A percentile compares a stretch with the other conserved stretches of the same genome.
Conservation (phyloP, 2,113 vertebrate genomes). For the Mungos mungo region DNA sequence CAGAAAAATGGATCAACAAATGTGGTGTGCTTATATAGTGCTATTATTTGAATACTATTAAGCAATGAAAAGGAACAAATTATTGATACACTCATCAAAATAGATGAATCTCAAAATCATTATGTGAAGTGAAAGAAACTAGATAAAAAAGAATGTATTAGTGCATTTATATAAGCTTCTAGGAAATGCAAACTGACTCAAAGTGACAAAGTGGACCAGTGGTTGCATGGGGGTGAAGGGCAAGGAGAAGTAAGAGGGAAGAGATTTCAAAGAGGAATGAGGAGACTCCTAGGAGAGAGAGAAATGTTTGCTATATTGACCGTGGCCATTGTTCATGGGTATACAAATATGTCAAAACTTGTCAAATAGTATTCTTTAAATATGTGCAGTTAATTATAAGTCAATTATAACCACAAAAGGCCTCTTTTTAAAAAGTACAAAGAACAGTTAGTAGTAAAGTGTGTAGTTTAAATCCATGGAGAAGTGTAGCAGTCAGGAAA, state of each 20-base stretch:
- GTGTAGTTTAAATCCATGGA: not conserved
- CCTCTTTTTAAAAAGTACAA: not conserved
- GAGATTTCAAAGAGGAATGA: not conserved
- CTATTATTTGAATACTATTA: not conserved
- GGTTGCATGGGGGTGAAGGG: not conserved
- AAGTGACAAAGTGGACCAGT: not conserved
- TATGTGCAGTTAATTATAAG: not conserved
- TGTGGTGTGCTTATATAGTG: not conserved
- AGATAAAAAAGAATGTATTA: not conserved
- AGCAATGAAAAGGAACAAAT: not conserved
- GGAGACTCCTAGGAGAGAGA: not conserved
- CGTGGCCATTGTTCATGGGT: not conserved
- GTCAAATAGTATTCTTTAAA: not conserved
- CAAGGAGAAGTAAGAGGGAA: not conserved
- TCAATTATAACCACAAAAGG: not conserved
- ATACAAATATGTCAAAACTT: not conserved
- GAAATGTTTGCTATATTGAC: not conserved
- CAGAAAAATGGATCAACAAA: not conserved
- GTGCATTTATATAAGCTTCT: not conserved
- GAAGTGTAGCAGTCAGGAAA: not conserved
- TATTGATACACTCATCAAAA: not conserved
- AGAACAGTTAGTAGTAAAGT: not conserved
- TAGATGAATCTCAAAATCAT: not conserved
- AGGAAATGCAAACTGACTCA: not conserved
- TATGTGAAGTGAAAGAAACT: not conserved